phyloP scores from a whole-genome alignment of 2,113 vertebrate genomes.

The Reinhardtius hippoglossoides region DNA sequence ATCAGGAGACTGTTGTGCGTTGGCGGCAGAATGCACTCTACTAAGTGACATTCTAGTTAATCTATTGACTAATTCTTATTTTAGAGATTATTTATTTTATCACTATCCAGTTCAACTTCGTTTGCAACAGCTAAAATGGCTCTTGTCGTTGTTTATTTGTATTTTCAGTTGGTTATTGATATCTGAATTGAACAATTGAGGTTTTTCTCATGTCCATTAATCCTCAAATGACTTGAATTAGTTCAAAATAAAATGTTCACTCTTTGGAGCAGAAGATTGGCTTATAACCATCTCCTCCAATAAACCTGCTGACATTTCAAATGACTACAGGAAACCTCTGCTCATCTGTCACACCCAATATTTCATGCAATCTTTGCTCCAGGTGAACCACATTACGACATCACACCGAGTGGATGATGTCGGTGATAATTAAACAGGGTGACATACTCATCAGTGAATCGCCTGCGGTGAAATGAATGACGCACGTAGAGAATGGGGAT shows the following conservation, averaged over 20 bases:
- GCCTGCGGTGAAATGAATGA: constrained; percentile 20
- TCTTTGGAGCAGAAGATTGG: background rate
- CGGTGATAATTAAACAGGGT: constrained; percentile 13
- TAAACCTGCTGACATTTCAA: constrained; percentile 44
- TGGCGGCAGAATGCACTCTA: too few relatives aligned
- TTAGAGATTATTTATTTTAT: too few relatives aligned
- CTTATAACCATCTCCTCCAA: background rate
- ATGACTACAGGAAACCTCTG: constrained; percentile 22
- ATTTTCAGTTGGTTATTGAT: background rate
- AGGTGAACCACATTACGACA: constrained; percentile 28
- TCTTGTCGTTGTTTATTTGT: too few relatives aligned
- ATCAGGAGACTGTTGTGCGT: too few relatives aligned
- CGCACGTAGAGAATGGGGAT: constrained; percentile 12
- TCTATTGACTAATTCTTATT: too few relatives aligned
- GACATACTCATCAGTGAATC: background rate
- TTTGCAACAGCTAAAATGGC: too few relatives aligned
- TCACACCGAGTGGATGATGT: constrained; percentile 3
- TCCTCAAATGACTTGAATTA: background rate
- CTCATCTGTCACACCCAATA: constrained; percentile 48
- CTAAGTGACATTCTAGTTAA: too few relatives aligned
- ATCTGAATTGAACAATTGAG: background rate
- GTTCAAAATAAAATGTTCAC: background rate
- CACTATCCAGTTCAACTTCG: too few relatives aligned
- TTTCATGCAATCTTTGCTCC: constrained; percentile 16
- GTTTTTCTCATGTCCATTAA: background rate